Evolutionary conservation across 2,888 invertebrate genomes (phyloP), one percentile per base, ranked within the genome.

Genomic region (Drosophila birchii): DNA sequence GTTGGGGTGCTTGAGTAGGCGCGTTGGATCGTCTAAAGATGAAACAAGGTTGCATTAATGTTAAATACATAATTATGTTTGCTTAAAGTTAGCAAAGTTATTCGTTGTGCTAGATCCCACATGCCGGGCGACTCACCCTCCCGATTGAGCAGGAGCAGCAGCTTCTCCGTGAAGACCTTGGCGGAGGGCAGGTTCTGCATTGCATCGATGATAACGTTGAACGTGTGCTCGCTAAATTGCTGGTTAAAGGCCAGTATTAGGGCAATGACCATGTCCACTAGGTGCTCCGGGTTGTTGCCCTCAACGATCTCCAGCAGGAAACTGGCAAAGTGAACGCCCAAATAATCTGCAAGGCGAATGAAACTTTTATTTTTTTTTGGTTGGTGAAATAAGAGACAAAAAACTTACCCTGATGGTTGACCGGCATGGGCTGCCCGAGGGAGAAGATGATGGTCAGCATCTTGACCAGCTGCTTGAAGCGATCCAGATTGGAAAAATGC

Each of bases 111-210:
- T 3, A 20, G 20, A 34, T 14, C 51, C 34, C 34, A 51, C 51
- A 34, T 53, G 57, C 16, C 44, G 29, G 34, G 34, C 14, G 18
- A 49, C 70, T 68, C 92, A 97, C 97, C 98, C 95, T 98, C 98
- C 86, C 98, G 94, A 92, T 98, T 98, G 12, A 98, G 94, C 57
- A 98, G 93, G 60, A 98, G 93, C 54, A 98, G 93, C 56, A 97
- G 94, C 93, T 98, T 98, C 92, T 98, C 98, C 5, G 98, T 98
- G 89, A 98, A 97, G 1, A 95, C 95, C 93, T 98, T 98, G 0
- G 97, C 97, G 54, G 95, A 94, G 45, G 95, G 94, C 73, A 95
- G 92, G 59, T 94, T 94, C 80, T 95, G 95, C 81, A 97, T 93
- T 0, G 96, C 95, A 78, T 95, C 94, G 18, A 97, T 92, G 14